Conservation (phyloP, 2,888 invertebrate species). For the Phorcus lineatus region DNA sequence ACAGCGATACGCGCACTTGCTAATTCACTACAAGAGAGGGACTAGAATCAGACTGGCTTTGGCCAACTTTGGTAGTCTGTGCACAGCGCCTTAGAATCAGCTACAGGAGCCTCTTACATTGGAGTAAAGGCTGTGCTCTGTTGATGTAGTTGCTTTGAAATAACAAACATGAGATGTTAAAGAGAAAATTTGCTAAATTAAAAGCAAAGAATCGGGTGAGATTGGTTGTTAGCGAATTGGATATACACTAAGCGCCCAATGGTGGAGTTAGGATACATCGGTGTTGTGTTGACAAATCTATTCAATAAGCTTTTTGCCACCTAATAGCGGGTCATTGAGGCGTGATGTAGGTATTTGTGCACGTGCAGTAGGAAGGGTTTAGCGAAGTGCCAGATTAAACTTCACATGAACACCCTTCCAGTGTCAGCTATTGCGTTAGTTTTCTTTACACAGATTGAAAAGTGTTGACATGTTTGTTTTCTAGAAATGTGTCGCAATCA, state of each 20-base stretch:
- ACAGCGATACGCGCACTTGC: too few species aligned
- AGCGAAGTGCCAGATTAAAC: not conserved
- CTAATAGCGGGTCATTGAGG: not conserved
- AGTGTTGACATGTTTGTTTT: constrained; percentile 9
- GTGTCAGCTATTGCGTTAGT: constrained; percentile 3
- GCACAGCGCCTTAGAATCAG: too few species aligned
- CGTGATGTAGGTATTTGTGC: constrained; percentile 10
- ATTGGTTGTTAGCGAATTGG: not conserved
- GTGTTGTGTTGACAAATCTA: constrained; percentile 10
- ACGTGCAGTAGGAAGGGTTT: not conserved
- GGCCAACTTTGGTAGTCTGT: too few species aligned
- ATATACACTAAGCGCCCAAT: not conserved
- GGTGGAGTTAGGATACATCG: not conserved
- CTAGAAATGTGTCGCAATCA: constrained; percentile 1
- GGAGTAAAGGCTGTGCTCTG: not conserved
- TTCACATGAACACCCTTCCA: not conserved
- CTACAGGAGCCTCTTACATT: too few species aligned
- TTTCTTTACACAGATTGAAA: constrained; percentile 19
- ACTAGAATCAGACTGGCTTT: too few species aligned
- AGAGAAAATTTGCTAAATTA: not conserved
- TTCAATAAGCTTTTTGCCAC: not conserved
- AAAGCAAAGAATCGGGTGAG: not conserved
- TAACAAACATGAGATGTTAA: constrained; percentile 4
- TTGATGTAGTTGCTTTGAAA: not conserved
- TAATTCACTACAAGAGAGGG: too few species aligned